Evolutionary conservation across 2,888 invertebrate genomes (phyloP).

Genomic region (Brachylomia viminalis): DNA sequence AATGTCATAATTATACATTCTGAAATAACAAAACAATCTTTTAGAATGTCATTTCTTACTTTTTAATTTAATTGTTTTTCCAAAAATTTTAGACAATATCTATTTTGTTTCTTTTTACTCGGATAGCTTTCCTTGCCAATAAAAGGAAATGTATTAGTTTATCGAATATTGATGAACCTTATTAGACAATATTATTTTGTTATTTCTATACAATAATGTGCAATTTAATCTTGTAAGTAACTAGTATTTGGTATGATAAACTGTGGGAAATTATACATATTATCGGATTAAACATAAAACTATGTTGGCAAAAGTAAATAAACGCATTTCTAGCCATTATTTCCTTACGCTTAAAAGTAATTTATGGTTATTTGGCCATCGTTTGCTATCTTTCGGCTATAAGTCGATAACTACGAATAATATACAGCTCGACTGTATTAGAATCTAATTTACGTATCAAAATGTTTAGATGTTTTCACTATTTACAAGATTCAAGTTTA

Average conservation of each 20-base stretch:
- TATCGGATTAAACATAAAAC: not conserved
- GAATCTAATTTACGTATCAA: slow-evolving; percentile 53
- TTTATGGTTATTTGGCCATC: slow-evolving; percentile 26
- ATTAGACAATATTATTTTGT: slow-evolving; percentile 1
- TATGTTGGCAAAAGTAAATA: slow-evolving; percentile 15
- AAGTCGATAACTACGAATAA: slow-evolving; percentile 49
- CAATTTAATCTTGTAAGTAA: slow-evolving; percentile 7
- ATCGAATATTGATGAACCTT: not conserved
- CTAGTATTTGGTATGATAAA: slow-evolving; percentile 14
- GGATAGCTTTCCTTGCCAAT: not conserved
- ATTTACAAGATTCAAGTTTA: slow-evolving; percentile 44
- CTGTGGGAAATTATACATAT: not conserved
- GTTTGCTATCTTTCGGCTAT: slow-evolving; percentile 25
- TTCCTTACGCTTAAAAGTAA: not conserved
- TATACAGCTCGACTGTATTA: slow-evolving; percentile 4
- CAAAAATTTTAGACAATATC: not conserved
- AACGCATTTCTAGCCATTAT: not conserved
- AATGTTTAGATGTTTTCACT: slow-evolving; percentile 52
- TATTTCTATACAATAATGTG: slow-evolving; percentile 1
- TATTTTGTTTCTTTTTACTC: not conserved
- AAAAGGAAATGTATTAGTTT: not conserved
- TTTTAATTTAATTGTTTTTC: not conserved
- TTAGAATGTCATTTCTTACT: not conserved
- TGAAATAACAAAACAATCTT: not conserved
- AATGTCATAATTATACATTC: not conserved